Base-by-base conservation (phyloP, 2,113 vertebrate genomes). In the Halcyon senegalensis region DNA sequence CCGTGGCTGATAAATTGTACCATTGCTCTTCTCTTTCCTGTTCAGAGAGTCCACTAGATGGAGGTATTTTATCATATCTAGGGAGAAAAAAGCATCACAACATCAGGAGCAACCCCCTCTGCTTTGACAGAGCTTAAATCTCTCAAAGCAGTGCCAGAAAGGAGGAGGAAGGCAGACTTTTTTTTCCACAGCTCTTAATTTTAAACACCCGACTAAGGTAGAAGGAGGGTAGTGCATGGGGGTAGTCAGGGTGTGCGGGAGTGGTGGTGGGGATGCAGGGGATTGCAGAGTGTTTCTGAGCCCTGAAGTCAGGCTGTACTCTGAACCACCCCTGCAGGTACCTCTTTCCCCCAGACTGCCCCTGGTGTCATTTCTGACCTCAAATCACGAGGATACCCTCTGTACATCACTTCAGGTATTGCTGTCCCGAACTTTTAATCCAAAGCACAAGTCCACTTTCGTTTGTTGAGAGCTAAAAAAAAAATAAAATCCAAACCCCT, bases 11-110 rank as follows among this genome's bases (percentile, higher is more conserved):
- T 43, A 73, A 91, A 74, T 27, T 4, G 48, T 18, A 48, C 37
- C 44, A 37, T 21, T 59, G 17, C 17, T 37, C 73, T 67, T 56
- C 73, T 69, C n/a, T 68, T 53, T 48, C n/a, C 31, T 74, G 75
- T 53, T 58, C 51, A 50, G 27, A 95, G 13, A 89, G 62, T 35
- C 97, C 97, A 96, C 97, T 97, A 97, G 97, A 93, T 97, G 97
- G 97, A 96, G 97, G 58, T 79, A 86, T 97, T 95, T 95, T 96
- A 89, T 97, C 89, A 0, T 14, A 62, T 64, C 87, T 70, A 84
- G 53, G 77, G 77, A 91, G 70, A 16, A 79, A 86, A 82, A 92
- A 53, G 35, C 69, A 51, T 90, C 68, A n/a, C 82, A 70, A 1
- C 35, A 51, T 13, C 76, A 87, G 81, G 33, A 87, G 35, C 63